Base-by-base conservation (phyloP, 2,797 vertebrate species). In the Iguana delicatissima region DNA sequence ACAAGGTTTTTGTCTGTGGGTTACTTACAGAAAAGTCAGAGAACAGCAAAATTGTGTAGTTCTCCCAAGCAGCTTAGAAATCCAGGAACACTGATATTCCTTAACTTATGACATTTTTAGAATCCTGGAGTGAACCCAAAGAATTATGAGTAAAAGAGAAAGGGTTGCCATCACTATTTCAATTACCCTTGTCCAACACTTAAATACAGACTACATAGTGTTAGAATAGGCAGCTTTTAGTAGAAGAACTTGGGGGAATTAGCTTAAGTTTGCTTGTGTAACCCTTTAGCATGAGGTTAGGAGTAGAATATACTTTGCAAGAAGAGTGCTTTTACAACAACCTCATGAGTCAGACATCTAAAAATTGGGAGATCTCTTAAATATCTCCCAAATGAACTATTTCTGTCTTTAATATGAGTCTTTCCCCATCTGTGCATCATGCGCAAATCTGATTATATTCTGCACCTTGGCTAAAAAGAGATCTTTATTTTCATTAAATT, bases 371-470 rank as follows among this genome's bases (percentile, higher is more conserved):
- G 38, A 62, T 83, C 69, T 83, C 55, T 81, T 81, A 14, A 89
- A 76, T 18, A 62, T 12, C 38, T 52, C 87, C 72, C 80, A 74
- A 24, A 5, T 42, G 69, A 89, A 82, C 52, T 74, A 83, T 83
- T 74, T 89, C 38, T 83, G 52, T 83, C 67, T 83, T 59, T n/a
- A 59, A 73, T 74, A 74, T 62, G 24, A 83, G 80, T 38, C 55
- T 62, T 46, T 46, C 26, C 29, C 80, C 87, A 83, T 89, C 80
- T 89, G 52, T 74, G 67, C 9, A 20, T 74, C 87, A 83, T 69
- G 29, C 38, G 74, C 87, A 74, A 89, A 89, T 89, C 22, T 89
- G 87, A 89, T 89, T 83, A 89, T 46, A 89, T 57, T 62, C 52
- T 83, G 52, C 38, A 76, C 80, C 55, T 83, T 83, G n/a, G 87